Conservation (phyloP, 2,888 invertebrate genomes). For the Mimumesa dahlbomi region DNA sequence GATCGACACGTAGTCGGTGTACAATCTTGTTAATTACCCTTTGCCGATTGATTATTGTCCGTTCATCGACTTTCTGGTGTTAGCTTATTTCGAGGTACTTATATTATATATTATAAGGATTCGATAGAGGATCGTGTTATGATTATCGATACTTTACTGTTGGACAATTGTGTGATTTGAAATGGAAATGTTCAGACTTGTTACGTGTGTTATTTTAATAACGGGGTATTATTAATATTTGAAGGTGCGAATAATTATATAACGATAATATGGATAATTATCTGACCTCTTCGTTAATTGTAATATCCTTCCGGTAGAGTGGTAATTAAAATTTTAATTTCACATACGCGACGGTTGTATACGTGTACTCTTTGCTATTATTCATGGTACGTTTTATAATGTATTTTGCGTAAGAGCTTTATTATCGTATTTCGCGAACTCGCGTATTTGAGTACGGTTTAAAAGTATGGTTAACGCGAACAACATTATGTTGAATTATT, state of each 20-base stretch:
- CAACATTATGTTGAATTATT: neutral
- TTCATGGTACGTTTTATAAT: neutral
- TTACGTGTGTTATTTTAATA: too few species aligned
- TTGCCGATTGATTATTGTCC: constrained; percentile 38
- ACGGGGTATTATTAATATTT: too few species aligned
- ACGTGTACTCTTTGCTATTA: neutral
- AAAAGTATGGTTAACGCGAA: neutral
- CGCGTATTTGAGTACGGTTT: constrained; percentile 12
- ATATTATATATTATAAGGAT: too few species aligned
- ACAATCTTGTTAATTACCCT: constrained; percentile 56
- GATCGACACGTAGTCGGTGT: constrained; percentile 28
- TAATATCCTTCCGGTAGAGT: neutral
- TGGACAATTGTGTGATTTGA: too few species aligned
- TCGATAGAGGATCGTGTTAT: too few species aligned
- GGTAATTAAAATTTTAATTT: too few species aligned
- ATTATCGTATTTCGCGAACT: constrained; percentile 19
- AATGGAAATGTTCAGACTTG: too few species aligned
- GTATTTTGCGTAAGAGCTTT: neutral
- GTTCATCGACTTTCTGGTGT: constrained; percentile 21
- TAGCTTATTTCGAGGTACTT: too few species aligned
- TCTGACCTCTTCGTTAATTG: neutral
- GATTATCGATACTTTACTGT: too few species aligned
- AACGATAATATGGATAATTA: too few species aligned
- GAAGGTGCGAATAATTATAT: too few species aligned
- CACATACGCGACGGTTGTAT: too few species aligned